Conservation (phyloP, 30 jellyfish, hydroid and myxozoan species). For the Nemopilema nomurai region DNA sequence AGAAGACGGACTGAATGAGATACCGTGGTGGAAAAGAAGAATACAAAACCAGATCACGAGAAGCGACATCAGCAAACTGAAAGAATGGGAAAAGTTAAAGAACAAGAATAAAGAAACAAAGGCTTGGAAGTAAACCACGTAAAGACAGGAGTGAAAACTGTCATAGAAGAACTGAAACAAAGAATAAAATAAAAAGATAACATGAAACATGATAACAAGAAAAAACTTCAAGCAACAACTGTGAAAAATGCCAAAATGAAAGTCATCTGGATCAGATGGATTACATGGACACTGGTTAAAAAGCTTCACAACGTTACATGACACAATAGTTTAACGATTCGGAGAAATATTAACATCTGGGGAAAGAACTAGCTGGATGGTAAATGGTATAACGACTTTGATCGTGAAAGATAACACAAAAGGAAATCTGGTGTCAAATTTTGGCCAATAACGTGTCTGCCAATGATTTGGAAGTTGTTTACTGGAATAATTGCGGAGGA, state of each 20-base stretch:
- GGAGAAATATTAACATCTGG: background rate
- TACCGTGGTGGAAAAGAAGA: conserved; percentile 41
- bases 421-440: conserved; percentile 8
- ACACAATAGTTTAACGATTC: background rate
- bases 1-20: background rate
- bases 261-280: conserved; percentile 29
- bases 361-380: conserved; percentile 16
- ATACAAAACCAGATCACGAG: conserved; percentile 33
- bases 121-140: background rate
- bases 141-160: background rate
- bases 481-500: background rate
- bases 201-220: conserved; percentile 16
- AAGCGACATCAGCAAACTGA: conserved; percentile 37
- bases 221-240: conserved; percentile 1
- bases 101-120: background rate
- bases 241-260: conserved; percentile 16
- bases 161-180: conserved; percentile 44
- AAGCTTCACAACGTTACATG: background rate
- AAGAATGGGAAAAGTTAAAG: background rate
- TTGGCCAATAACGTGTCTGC: conserved; percentile 16
- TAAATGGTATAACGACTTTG: conserved; percentile 24
- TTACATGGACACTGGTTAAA: conserved; percentile 31
- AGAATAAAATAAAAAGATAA: conserved; percentile 36
- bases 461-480: background rate
- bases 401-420: conserved; percentile 26